A percentile compares a stretch with the other conserved stretches of the same genome.
phyloP scores from a whole-genome alignment of 2,113 vertebrate species.

The Paralichthys olivaceus region DNA sequence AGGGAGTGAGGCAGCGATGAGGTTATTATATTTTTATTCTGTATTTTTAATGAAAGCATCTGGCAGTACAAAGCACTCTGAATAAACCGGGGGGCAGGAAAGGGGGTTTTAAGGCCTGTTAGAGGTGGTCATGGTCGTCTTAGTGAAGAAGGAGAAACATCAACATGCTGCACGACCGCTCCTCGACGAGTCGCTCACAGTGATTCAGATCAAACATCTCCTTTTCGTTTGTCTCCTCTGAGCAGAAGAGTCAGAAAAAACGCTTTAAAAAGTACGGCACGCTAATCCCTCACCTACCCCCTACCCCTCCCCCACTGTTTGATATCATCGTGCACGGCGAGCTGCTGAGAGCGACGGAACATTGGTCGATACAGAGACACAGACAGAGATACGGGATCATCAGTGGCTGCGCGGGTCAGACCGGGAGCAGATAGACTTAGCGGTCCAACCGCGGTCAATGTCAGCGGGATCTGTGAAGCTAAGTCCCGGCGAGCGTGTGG shows the following conservation, averaged over 20 bases:
- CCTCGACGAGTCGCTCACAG: slow-evolving; percentile 11
- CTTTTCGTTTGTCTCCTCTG: slow-evolving; percentile 1
- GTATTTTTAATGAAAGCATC: slow-evolving; percentile 36
- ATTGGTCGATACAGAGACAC: slow-evolving; percentile 41
- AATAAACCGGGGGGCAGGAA: background rate
- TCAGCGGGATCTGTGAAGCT: slow-evolving; percentile 71
- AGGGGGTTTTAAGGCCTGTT: slow-evolving; percentile 5
- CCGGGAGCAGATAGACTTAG: slow-evolving; percentile 55
- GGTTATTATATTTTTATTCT: slow-evolving; percentile 41
- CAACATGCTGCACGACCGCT: slow-evolving; percentile 6
- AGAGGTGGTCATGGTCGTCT: background rate
- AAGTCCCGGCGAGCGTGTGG: slow-evolving; percentile 73
- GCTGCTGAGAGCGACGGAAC: slow-evolving; percentile 53
- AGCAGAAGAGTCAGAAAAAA: slow-evolving; percentile 12
- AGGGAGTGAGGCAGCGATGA: slow-evolving; percentile 18
- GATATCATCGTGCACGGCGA: slow-evolving; percentile 47
- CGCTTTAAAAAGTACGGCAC: background rate
- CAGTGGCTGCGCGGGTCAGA: slow-evolving; percentile 52
- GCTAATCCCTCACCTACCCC: slow-evolving; percentile 24
- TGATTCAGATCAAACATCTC: slow-evolving; percentile 15
- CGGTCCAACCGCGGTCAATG: slow-evolving; percentile 61
- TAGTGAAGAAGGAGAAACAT: slow-evolving; percentile 10
- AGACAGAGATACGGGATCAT: slow-evolving; percentile 58
- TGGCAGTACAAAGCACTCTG: slow-evolving; percentile 32
- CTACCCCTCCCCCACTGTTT: slow-evolving; percentile 4